Base-by-base conservation (phyloP, 2,797 vertebrate species). In the Chelmon rostratus region DNA sequence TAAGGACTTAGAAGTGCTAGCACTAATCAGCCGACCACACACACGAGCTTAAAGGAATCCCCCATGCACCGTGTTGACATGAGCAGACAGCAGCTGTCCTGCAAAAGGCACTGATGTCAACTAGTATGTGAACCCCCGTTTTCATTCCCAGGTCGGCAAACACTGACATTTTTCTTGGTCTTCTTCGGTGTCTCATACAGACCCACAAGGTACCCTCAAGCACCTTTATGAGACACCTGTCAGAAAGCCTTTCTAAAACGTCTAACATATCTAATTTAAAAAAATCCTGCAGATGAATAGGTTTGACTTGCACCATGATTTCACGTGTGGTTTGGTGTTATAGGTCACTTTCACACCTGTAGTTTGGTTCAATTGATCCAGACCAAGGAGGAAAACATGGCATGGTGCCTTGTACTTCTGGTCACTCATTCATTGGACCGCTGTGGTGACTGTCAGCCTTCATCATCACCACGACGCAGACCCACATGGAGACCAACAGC, bases 1-100 rank as follows among this genome's bases (percentile, higher is more conserved):
- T 81, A 38, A 50, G 50, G 79, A 68, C 75, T 78, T 77, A 46
- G 85, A 74, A 13, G 63, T 66, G 73, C 80, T 81, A 53, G 78
- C 82, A 70, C 77, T 85, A 73, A 84, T 86, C 33, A 78, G 71
- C 11, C 8, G 40, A 79, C 73, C 69, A 75, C 82, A 78, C 72
- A 69, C 68, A 58, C 62, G 56, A 21, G 0, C 62, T 62, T 40
- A 79, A 49, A 10, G 52, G 33, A 47, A n/a, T n/a, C 42, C 23
- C 35, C 46, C 40, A 40, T 25, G 59, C 44, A 9, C 73, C 44
- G 49, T 37, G 42, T 49, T 54, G 66, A 77, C 21, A 37, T 49
- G n/a, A 13, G 38, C 21, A 18, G 16, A 35, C 52, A 38, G 6
- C 44, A 68, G 38, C 62, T 58, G n/a, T 73, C 16, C 23, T 10